Evolutionary conservation across 1,140 invertebrate species (phyloP).

Genomic region (Penaeus japonicus): DNA sequence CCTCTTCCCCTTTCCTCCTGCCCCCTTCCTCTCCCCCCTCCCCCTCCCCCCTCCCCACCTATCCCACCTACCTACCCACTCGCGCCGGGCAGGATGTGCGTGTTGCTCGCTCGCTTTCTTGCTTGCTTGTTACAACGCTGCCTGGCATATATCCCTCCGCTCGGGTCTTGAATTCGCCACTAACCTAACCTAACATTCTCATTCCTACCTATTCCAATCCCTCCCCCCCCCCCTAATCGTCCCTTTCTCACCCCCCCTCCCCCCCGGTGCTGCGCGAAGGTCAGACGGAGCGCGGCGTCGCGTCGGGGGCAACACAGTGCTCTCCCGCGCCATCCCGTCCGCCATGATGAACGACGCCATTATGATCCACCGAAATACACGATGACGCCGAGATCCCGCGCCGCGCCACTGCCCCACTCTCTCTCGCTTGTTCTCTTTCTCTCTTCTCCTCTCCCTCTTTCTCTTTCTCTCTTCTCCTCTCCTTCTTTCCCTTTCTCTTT

Average conservation of each 20-base stretch:
- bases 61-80: too few species aligned
- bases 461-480: neutral
- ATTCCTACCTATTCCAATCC: neutral
- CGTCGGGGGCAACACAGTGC: neutral
- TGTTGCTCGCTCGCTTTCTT: too few species aligned
- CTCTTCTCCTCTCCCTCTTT: neutral
- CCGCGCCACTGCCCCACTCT: neutral
- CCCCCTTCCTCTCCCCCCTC: too few species aligned
- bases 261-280: neutral
- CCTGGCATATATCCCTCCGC: too few species aligned
- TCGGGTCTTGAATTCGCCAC: too few species aligned
- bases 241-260: neutral
- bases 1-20: too few species aligned
- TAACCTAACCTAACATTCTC: neutral
- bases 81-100: too few species aligned
- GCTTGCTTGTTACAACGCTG: too few species aligned
- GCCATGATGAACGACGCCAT: too few species aligned
- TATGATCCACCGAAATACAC: neutral
- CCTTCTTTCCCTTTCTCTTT: neutral
- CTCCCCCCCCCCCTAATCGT: neutral
- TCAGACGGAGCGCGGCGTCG: neutral
- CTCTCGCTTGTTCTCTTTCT: neutral
- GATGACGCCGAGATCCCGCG: neutral
- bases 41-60: too few species aligned
- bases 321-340: too few species aligned